Evolutionary conservation across 2,888 invertebrate species (phyloP).

Genomic region (Heliconius aoede): DNA sequence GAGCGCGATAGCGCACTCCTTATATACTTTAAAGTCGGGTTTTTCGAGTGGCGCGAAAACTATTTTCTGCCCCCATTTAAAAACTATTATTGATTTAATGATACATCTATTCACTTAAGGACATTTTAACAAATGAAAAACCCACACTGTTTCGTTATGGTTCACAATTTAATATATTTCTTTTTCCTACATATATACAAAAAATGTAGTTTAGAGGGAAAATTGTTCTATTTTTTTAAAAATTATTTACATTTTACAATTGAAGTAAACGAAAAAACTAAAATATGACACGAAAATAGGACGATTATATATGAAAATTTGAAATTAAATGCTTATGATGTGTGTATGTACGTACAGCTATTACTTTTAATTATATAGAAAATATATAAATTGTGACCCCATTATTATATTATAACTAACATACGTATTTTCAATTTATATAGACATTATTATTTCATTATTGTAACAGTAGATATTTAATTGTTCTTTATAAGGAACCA

Average conservation of each 20-base stretch:
- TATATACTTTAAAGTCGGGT: too few species aligned
- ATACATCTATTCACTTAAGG: constrained; percentile 6
- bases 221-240: background rate
- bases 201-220: background rate
- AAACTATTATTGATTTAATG: too few species aligned
- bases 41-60: too few species aligned
- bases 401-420: constrained; percentile 1
- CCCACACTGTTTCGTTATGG: constrained; percentile 28
- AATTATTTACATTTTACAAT: constrained; percentile 28
- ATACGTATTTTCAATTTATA: constrained; percentile 23
- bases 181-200: constrained; percentile 11
- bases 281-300: background rate
- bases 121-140: background rate
- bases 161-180: constrained; percentile 29
- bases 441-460: constrained; percentile 19
- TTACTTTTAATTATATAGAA: background rate
- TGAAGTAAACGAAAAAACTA: background rate
- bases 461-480: constrained; percentile 22
- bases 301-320: background rate
- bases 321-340: background rate
- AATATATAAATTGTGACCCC: constrained; percentile 27
- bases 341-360: background rate
- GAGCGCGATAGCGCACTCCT: too few species aligned
- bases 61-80: too few species aligned
- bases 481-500: constrained; percentile 22